Evolutionary conservation across 2,113 vertebrate genomes (phyloP).

Genomic region (Synchiropus splendidus): DNA sequence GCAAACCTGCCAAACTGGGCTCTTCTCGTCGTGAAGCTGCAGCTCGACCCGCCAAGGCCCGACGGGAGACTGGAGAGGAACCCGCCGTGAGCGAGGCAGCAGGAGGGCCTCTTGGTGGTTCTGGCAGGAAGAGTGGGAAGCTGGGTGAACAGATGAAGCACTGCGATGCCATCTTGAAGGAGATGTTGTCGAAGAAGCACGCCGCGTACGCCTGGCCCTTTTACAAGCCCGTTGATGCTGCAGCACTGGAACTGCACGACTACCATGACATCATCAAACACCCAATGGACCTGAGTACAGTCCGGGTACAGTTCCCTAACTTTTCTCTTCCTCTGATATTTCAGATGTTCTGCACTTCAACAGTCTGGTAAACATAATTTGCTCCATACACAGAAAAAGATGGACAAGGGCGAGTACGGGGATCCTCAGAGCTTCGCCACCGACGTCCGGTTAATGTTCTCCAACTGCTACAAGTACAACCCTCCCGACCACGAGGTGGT

Average conservation of each 20-base stretch:
- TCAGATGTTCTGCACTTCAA: not conserved
- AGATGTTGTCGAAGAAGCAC: slow-evolving; percentile 98
- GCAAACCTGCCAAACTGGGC: slow-evolving; percentile 82
- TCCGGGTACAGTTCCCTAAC: slow-evolving; percentile 55
- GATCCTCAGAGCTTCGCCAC: slow-evolving; percentile 94
- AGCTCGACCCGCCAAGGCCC: slow-evolving; percentile 85
- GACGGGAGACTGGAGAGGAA: slow-evolving; percentile 82
- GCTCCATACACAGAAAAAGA: slow-evolving; percentile 85
- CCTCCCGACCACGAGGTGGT: slow-evolving; percentile 97
- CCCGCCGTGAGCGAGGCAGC: slow-evolving; percentile 69
- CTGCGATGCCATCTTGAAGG: slow-evolving; percentile 91
- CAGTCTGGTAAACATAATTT: no score
- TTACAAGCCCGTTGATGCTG: slow-evolving; percentile 95
- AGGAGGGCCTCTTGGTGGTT: slow-evolving; percentile 45
- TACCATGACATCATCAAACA: slow-evolving; percentile 99
- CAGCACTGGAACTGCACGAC: slow-evolving; percentile 93
- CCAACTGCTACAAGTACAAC: slow-evolving; percentile 99
- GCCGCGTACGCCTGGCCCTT: slow-evolving; percentile 98
- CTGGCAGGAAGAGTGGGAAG: slow-evolving; percentile 72
- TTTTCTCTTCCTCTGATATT: slow-evolving; percentile 21
- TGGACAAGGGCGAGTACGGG: slow-evolving; percentile 88
- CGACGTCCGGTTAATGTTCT: slow-evolving; percentile 98
- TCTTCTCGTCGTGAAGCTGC: slow-evolving; percentile 78
- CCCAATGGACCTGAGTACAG: slow-evolving; percentile 98
- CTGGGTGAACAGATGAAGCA: slow-evolving; percentile 89